Evolutionary conservation across 2,797 vertebrate species (phyloP).

Genomic region (Enteromius anoplus): DNA sequence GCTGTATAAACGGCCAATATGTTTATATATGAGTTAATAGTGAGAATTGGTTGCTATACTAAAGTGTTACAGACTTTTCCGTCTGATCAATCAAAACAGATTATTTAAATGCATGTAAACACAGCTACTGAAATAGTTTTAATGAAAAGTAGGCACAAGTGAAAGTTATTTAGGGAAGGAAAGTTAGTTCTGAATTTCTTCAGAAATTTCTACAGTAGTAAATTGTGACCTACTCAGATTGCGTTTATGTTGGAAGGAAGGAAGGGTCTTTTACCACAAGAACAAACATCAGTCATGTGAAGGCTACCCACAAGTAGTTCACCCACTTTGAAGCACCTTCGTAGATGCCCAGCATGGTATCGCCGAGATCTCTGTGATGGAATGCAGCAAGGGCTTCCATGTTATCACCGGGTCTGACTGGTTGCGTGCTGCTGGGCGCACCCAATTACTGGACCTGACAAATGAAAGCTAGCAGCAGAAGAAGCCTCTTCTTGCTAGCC

Average conservation of each 20-base stretch:
- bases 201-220: neutral
- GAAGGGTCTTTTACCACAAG: neutral
- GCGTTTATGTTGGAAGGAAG: neutral
- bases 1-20: no score
- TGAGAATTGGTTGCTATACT: neutral
- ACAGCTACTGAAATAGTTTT: neutral
- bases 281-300: neutral
- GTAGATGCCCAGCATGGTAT: slow-evolving; percentile 1
- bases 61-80: neutral
- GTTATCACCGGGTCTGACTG: neutral
- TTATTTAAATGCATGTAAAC: neutral
- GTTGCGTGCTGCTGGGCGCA: neutral
- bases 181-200: neutral
- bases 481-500: neutral
- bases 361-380: neutral
- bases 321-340: neutral
- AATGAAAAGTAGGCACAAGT: neutral
- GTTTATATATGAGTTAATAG: no score
- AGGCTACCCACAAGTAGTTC: neutral
- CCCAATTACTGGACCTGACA: neutral
- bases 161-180: neutral
- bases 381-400: neutral
- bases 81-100: neutral
- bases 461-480: slow-evolving; percentile 13
- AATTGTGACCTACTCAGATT: slow-evolving; percentile 1